phyloP scores from a whole-genome alignment of 2,113 vertebrate genomes.

The Caranx ignobilis region DNA sequence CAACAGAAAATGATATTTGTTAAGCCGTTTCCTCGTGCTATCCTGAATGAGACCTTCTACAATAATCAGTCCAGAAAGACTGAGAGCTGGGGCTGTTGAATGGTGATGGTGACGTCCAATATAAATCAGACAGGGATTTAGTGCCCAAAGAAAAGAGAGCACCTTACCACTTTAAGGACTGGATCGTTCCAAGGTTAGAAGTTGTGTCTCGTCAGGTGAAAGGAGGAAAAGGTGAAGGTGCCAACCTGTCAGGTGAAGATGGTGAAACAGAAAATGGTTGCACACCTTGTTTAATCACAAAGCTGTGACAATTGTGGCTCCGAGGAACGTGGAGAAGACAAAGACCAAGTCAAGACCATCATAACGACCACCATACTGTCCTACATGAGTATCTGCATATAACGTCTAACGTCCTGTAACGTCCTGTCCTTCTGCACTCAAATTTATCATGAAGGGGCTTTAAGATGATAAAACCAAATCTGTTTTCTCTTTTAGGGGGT shows the following conservation, averaged over 20 bases:
- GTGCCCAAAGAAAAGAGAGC: background rate
- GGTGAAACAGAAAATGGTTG: conserved; percentile 18
- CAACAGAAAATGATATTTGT: no score
- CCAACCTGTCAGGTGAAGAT: background rate
- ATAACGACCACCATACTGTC: background rate
- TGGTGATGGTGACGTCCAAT: background rate
- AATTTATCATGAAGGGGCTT: background rate
- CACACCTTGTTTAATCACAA: conserved; percentile 23
- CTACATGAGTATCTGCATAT: background rate
- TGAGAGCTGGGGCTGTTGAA: background rate
- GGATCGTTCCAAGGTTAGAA: background rate
- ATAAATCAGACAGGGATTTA: background rate
- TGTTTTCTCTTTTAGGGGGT: background rate
- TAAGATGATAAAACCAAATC: background rate
- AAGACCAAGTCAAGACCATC: background rate
- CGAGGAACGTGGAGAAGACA: conserved; percentile 8
- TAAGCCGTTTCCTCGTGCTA: background rate
- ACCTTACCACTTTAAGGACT: background rate
- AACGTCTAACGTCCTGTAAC: background rate
- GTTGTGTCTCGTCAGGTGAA: background rate
- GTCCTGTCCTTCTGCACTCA: background rate
- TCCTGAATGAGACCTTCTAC: background rate
- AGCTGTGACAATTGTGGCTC: conserved; percentile 10
- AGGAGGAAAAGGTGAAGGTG: background rate
- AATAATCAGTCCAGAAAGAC: background rate